Evolutionary conservation across 2,888 invertebrate genomes (phyloP), one percentile per base, ranked within the genome.

Genomic region (Pachliopta kotzebuea): DNA sequence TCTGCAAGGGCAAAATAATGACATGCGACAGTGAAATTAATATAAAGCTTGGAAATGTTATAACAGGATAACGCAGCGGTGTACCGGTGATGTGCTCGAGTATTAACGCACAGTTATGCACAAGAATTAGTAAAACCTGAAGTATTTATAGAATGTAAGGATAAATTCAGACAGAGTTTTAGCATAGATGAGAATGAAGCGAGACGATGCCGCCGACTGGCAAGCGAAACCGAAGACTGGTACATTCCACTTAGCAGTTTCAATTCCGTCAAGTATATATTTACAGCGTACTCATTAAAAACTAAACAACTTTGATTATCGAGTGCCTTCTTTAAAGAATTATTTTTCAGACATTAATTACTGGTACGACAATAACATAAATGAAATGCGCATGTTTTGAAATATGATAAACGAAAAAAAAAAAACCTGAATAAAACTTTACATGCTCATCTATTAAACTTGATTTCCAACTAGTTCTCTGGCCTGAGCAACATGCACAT

Each of bases 341-440:
- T 18, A 49, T 20, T 49, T 18, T 49, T 20, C 49, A 20, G 49
- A 49, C 49, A 49, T 49, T 49, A 20, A 21, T n/a, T 60, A 60
- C 37, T 42, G 37, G 11, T 42, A 54, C 60, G 24, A 54, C 26
- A 49, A n/a, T n/a, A n/a, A 58, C 63, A 65, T 68, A 86, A 90
- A 90, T 90, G 90, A 90, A 90, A 90, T 90, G 90, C 90, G 90
- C 90, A 88, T 84, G 79, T 82, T 85, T 79, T 78, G 74, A 76
- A 63, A 61, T 60, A 60, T 60, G 52, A 56, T 52, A 37, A 37
- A 37, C 8, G 14, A 37, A 37, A 14, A 14, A 37, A 56, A 56
- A 54, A n/a, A n/a, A n/a, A n/a, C n/a, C n/a, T n/a, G 23, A 61
- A 53, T 57, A 59, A 56, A 52, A 21, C 31, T 56, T 53, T 23